Base-by-base conservation (phyloP, 2,888 invertebrate genomes). In the Synanthedon tipuliformis region DNA sequence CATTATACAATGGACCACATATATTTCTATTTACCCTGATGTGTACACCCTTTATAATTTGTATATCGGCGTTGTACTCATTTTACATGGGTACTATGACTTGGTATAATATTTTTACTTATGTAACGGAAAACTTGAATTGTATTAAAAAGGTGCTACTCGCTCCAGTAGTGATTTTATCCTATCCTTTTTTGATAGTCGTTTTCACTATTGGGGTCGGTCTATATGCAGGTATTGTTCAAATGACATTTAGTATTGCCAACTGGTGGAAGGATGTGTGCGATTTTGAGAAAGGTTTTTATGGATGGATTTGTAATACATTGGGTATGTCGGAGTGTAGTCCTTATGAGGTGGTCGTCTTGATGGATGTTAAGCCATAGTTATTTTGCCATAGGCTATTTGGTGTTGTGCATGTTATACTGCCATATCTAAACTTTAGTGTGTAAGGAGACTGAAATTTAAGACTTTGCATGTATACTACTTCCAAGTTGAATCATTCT, bases 261-360 rank as follows among this genome's bases (percentile, higher is more conserved):
- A 90, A 89, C 59, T 94, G 93, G 93, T 86, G 89, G 69, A 90
- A 90, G 63, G 92, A 92, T 76, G 89, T 93, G 3, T 89, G 89
- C 54, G 93, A 94, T 74, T 90, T 92, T 66, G 94, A 94, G 64
- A 94, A 94, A 73, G 93, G 93, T 0, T 93, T 93, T 77, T 94
- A 92, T 61, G 93, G 93, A 5, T 93, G 93, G 93, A 76, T 93
- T 15, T 94, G 93, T 69, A 89, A 90, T 54, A 81, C 88, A 48
- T 62, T 93, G 41, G 89, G 89, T 55, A 80, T 93, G 61, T 91
- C 92, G 13, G 92, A 93, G 64, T 94, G 93, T 67, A 90, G 93
- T 61, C 93, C 93, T 0, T 94, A 94, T 74, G 92, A 93, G 71
- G 91, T 92, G 53, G 90, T 92, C 2, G 81, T 92, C 50, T 70